A percentile compares a stretch with the other conserved stretches of the same genome.
Evolutionary conservation across 2,113 vertebrate species (phyloP).

Genomic region (Ochotona curzoniae): DNA sequence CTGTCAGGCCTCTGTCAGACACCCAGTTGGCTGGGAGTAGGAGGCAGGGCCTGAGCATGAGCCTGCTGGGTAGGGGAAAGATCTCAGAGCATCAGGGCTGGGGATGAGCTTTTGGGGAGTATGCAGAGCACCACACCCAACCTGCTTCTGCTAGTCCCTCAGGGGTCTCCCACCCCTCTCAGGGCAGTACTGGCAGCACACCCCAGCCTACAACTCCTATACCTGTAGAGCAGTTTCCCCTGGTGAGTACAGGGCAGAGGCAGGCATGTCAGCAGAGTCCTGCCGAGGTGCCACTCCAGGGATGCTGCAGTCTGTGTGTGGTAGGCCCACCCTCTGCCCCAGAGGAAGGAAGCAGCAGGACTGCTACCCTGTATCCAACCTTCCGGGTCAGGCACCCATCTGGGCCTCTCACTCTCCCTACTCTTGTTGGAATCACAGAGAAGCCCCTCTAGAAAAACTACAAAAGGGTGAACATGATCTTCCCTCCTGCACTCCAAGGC

Average conservation of each 20-base stretch:
- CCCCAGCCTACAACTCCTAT: background rate
- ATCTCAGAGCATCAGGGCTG: background rate
- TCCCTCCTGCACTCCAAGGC: background rate
- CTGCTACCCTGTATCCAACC: background rate
- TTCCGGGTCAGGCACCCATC: background rate
- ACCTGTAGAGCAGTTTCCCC: background rate
- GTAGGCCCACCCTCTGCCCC: background rate
- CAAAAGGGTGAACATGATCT: background rate
- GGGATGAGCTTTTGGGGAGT: background rate
- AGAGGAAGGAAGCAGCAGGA: background rate
- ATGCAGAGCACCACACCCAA: background rate
- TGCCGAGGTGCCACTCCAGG: background rate
- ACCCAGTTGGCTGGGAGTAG: background rate
- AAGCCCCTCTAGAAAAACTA: background rate
- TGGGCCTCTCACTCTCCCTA: background rate
- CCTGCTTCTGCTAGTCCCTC: background rate
- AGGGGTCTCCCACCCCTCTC: background rate
- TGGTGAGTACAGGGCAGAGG: background rate
- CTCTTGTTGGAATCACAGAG: background rate
- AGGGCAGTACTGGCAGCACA: background rate
- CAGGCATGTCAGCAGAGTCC: background rate
- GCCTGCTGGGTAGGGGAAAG: background rate
- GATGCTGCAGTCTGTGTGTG: background rate
- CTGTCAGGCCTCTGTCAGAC: background rate
- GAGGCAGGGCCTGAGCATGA: background rate